Evolutionary conservation across 1,140 invertebrate genomes (phyloP).

Genomic region (Phocides pigmalion): DNA sequence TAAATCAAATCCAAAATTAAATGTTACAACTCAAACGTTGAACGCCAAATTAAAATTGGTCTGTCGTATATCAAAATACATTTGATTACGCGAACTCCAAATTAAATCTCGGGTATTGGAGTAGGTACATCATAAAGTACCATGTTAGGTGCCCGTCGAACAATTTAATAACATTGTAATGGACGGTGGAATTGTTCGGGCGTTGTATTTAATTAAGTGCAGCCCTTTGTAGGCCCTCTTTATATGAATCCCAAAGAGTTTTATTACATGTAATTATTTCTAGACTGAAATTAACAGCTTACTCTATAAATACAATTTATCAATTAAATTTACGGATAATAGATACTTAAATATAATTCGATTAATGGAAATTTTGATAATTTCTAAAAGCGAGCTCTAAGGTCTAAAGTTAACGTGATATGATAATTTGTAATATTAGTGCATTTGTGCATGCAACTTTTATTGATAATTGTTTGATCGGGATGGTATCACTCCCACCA

Average conservation of each 20-base stretch:
- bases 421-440: too few relatives aligned
- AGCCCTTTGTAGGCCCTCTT: conserved; percentile 49
- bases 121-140: conserved; percentile 67
- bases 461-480: too few relatives aligned
- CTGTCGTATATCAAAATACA: conserved; percentile 37
- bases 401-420: too few relatives aligned
- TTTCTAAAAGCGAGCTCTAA: too few relatives aligned
- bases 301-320: conserved; percentile 46
- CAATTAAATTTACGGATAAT: neutral
- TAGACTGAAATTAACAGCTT: conserved; percentile 52
- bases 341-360: neutral
- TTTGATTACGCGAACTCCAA: conserved; percentile 42
- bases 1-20: conserved; percentile 12
- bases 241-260: conserved; percentile 52
- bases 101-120: conserved; percentile 43
- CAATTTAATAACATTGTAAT: conserved; percentile 80
- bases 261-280: conserved; percentile 65
- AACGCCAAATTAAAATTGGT: conserved; percentile 28
- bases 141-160: conserved; percentile 64
- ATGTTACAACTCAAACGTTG: conserved; percentile 14
- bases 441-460: too few relatives aligned
- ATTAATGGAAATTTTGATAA: conserved; percentile 8
- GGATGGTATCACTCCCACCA: too few relatives aligned
- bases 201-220: conserved; percentile 66
- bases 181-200: conserved; percentile 56